Conservation (phyloP, 2,797 vertebrate genomes). For the Spinibarbus caldwelli region DNA sequence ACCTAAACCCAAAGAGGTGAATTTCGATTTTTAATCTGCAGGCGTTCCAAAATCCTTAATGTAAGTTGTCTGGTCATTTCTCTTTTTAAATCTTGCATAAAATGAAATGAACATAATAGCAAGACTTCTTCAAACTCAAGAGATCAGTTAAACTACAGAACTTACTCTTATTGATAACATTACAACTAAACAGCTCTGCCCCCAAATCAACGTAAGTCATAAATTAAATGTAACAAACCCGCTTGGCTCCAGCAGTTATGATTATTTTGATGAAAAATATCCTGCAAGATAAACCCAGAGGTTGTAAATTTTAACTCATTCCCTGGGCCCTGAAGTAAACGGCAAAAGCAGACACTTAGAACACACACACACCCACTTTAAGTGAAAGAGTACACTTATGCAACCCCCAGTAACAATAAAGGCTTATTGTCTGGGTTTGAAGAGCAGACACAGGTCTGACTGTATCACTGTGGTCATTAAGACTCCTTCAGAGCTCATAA, state of each 20-base stretch:
- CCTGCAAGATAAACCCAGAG: conserved; percentile 55
- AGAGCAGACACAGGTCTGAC: conserved; percentile 63
- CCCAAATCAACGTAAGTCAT: conserved; percentile 38
- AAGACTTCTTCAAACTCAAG: background rate
- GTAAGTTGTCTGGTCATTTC: background rate
- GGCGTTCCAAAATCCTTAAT: conserved; percentile 7
- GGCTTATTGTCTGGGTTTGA: conserved; percentile 66
- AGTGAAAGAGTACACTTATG: conserved; percentile 61
- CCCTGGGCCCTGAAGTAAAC: conserved; percentile 59
- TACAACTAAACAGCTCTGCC: conserved; percentile 22
- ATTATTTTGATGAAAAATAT: conserved; percentile 62
- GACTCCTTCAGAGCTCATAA: conserved; percentile 61
- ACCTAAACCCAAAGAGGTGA: background rate
- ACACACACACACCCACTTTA: conserved; percentile 59
- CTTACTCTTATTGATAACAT: conserved; percentile 16
- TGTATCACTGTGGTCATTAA: conserved; percentile 58
- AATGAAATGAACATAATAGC: background rate
- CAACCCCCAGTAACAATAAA: conserved; percentile 64
- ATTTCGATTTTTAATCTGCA: conserved; percentile 11
- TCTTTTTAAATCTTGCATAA: background rate
- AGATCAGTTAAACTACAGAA: conserved; percentile 10
- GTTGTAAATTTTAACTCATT: conserved; percentile 58
- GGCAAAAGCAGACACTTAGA: conserved; percentile 67
- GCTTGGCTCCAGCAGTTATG: conserved; percentile 36
- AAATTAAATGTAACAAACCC: conserved; percentile 45